These are phyloP conservation scores for Cyclura pinguis DNA, from an alignment of 2,797 vertebrate species.

Conservation along the genomic window DNA sequence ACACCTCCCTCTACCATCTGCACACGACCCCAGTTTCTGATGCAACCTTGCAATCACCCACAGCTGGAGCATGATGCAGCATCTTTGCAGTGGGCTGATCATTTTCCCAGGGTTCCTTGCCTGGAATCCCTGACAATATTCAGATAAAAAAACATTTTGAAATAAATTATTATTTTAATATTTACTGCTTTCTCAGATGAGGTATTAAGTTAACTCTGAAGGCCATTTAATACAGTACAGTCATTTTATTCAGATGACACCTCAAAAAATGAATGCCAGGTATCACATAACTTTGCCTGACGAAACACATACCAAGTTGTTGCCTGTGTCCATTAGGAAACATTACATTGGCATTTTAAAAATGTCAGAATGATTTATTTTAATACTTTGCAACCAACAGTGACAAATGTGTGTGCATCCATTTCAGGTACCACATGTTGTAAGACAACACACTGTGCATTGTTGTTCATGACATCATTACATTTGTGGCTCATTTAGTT, in stretches of 20 bases:
- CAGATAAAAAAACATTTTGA: neutral
- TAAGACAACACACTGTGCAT: conserved; percentile 55
- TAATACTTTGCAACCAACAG: conserved; percentile 52
- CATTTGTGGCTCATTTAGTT: conserved; percentile 62
- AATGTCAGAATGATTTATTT: conserved; percentile 60
- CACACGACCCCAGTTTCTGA: no score
- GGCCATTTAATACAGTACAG: neutral
- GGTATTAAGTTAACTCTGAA: neutral
- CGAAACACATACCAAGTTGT: conserved; percentile 41
- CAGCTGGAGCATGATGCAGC: no score
- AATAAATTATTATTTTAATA: neutral
- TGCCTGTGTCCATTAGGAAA: conserved; percentile 53
- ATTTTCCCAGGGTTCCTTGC: no score
- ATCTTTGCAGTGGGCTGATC: no score
- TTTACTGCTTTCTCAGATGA: conserved; percentile 3
- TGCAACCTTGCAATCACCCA: no score
- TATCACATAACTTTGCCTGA: conserved; percentile 46
- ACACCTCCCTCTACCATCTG: no score
- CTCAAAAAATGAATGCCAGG: conserved; percentile 50
- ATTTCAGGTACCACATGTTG: conserved; percentile 50
- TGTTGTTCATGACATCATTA: conserved; percentile 48
- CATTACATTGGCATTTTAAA: conserved; percentile 50
- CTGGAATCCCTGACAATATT: no score
- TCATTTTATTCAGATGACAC: neutral
- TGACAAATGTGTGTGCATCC: conserved; percentile 54